Evolutionary conservation across 2,113 vertebrate species (phyloP), one percentile per base, ranked within the genome.

Genomic region (Labeo rohita): DNA sequence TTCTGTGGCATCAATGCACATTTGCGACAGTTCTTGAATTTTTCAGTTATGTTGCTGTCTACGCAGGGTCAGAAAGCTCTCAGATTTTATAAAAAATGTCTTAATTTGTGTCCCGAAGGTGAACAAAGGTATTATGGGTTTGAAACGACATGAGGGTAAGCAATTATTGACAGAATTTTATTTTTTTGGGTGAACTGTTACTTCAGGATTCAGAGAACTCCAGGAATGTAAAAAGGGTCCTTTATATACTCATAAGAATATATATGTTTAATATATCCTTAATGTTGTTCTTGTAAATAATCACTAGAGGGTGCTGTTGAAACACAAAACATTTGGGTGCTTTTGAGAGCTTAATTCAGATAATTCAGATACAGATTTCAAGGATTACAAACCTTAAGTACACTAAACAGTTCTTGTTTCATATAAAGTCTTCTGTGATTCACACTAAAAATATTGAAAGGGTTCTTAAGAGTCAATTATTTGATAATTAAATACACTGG

Each of bases 231-330:
- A 43, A 72, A 72, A 10, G 3, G 8, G 16, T 72, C 8, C 16
- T 10, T 72, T 21, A 43, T 72, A 9, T 43, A 72, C 16, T 1
- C 1, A 10, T 72, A 47, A 21, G 13, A 43, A 10, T 47, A 8
- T 11, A 23, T 75, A 28, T 28, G 28, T 28, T 28, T 28, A 28
- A 28, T 28, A 28, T 28, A 28, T 28, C 28, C 2, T 78, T 39
- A 34, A 36, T 39, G 28, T 39, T 43, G 4, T 45, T 72, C 8
- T 45, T 23, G 10, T 11, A 1, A 13, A 47, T 59, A 2, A 16
- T 79, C 88, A 89, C 83, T 87, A 88, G 87, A 84, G 79, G 88
- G 87, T 59, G 77, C 84, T 89, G 88, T 88, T 85, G 86, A 54
- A 87, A 81, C 84, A 90, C 13, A 52, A 50, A 75, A 3, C 72